Percentiles rank a stretch among this genome's conserved stretches.
Evolutionary conservation across 2,888 invertebrate species (phyloP).

Genomic region (Dryococelus australis): DNA sequence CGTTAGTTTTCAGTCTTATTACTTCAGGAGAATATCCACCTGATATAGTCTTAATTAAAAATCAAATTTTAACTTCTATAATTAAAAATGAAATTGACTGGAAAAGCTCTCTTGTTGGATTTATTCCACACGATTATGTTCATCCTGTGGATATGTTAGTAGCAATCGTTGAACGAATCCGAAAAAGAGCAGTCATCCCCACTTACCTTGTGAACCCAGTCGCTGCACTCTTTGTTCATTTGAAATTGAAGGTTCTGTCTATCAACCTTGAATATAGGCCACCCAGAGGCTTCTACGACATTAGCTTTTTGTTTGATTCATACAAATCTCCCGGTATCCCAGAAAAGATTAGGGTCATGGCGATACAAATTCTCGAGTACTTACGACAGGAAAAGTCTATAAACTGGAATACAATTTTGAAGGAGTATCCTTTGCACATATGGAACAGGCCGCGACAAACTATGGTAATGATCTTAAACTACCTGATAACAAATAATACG

Average conservation of each 20-base stretch:
- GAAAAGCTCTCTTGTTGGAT: neutral
- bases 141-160: neutral
- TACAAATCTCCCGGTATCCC: neutral
- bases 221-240: neutral
- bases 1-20: neutral
- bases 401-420: neutral
- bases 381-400: neutral
- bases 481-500: neutral
- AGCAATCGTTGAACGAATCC: neutral
- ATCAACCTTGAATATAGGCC: neutral
- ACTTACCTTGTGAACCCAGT: slow-evolving; percentile 18
- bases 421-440: neutral
- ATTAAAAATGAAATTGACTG: neutral
- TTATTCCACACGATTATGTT: slow-evolving; percentile 6
- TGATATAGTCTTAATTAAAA: neutral
- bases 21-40: slow-evolving; percentile 11
- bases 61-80: neutral
- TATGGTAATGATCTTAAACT: neutral
- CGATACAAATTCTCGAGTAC: neutral
- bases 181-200: slow-evolving; percentile 2
- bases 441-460: neutral
- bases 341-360: neutral
- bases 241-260: neutral
- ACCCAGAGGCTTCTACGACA: neutral
- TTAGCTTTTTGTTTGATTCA: neutral